phyloP scores from a whole-genome alignment of 2,888 invertebrate species.

The Dysmachus trigonus region DNA sequence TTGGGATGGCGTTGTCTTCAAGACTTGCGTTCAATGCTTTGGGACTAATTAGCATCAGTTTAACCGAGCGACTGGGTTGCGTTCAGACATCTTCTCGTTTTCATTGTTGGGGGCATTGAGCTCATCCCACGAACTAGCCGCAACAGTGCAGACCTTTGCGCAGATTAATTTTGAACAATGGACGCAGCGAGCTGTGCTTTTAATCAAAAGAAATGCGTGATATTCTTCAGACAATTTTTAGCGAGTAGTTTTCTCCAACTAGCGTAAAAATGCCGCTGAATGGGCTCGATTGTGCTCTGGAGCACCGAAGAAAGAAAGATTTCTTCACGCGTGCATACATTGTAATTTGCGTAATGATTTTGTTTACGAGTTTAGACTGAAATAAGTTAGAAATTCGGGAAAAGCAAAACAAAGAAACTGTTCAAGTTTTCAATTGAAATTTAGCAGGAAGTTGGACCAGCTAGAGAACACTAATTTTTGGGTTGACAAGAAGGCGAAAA shows the following conservation, averaged over 20 bases:
- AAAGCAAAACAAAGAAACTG: neutral
- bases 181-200: neutral
- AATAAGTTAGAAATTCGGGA: neutral
- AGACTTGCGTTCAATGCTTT: neutral
- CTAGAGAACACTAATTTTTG: neutral
- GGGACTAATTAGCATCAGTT: slow-evolving; percentile 6
- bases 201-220: slow-evolving; percentile 29
- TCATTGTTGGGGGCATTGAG: slow-evolving; percentile 17
- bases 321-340: neutral
- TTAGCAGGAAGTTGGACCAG: neutral
- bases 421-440: neutral
- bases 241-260: neutral
- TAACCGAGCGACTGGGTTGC: slow-evolving; percentile 6
- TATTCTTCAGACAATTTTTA: slow-evolving; percentile 7
- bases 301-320: neutral
- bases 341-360: neutral
- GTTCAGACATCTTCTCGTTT: slow-evolving; percentile 9
- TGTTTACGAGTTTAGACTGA: neutral
- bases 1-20: neutral
- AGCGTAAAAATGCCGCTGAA: slow-evolving; percentile 1
- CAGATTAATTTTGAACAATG: slow-evolving; percentile 29
- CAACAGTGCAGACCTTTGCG: neutral
- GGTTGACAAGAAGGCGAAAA: neutral
- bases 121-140: too few species aligned
- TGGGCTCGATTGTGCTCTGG: neutral